A percentile compares a stretch with the other conserved stretches of the same genome.
These are phyloP conservation scores for Daphoenositta chrysoptera DNA, from an alignment of 2,113 vertebrate genomes.

Conservation along the genomic window DNA sequence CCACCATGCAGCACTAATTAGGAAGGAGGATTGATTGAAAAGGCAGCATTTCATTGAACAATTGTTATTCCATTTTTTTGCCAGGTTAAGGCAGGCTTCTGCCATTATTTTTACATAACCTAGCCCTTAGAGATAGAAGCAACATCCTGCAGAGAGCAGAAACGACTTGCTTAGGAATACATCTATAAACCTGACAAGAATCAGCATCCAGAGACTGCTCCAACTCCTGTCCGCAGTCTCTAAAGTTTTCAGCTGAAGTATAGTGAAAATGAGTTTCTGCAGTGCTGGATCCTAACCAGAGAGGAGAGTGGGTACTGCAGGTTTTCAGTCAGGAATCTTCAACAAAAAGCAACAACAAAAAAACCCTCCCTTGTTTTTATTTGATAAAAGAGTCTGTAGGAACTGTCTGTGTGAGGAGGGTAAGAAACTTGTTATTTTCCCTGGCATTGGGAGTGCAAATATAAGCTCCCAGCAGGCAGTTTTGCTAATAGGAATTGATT, in stretches of 20 bases:
- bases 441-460: not conserved
- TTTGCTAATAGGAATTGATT: not conserved
- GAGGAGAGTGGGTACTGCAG: slow-evolving; percentile 3
- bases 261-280: slow-evolving; percentile 56
- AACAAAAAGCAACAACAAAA: slow-evolving; percentile 12
- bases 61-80: slow-evolving; percentile 2
- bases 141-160: slow-evolving; percentile 64
- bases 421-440: not conserved
- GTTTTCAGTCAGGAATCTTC: slow-evolving; percentile 11
- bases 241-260: slow-evolving; percentile 64
- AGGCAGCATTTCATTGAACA: not conserved
- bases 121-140: slow-evolving; percentile 41
- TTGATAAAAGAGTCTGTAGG: not conserved
- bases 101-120: slow-evolving; percentile 58
- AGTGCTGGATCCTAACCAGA: slow-evolving; percentile 61
- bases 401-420: not conserved
- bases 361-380: not conserved
- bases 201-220: slow-evolving; percentile 64
- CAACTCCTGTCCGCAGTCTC: slow-evolving; percentile 47
- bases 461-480: not conserved
- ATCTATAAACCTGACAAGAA: slow-evolving; percentile 70
- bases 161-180: slow-evolving; percentile 58
- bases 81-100: slow-evolving; percentile 29
- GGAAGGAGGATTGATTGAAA: not conserved
- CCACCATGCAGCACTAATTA: slow-evolving; percentile 9